A percentile compares a stretch with the other conserved stretches of the same genome.
These are phyloP conservation scores for Crossocerus cetratus DNA, from an alignment of 2,888 invertebrate species.

Conservation along the genomic window DNA sequence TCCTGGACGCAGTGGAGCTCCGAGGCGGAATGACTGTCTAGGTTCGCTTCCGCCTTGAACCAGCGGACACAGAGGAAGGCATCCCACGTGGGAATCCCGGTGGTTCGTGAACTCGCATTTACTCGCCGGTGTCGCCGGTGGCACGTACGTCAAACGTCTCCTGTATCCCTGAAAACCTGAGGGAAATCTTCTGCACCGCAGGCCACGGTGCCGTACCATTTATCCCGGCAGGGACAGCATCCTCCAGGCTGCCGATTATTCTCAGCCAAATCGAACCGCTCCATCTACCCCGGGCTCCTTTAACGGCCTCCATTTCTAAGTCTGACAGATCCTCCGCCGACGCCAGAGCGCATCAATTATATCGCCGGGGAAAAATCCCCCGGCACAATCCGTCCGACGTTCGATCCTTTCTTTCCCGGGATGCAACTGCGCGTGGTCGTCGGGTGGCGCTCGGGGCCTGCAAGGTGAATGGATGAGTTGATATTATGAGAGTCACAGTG, in stretches of 20 bases:
- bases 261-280: conserved; percentile 35
- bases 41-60: conserved; percentile 43
- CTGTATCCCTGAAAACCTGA: conserved; percentile 71
- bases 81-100: conserved; percentile 46
- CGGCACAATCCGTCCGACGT: too few relatives aligned
- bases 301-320: conserved; percentile 15
- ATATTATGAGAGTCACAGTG: too few relatives aligned
- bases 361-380: too few relatives aligned
- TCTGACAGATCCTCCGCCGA: background rate
- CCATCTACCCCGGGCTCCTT: conserved; percentile 2
- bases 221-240: conserved; percentile 62
- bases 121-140: conserved; percentile 29
- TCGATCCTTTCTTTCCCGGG: too few relatives aligned
- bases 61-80: conserved; percentile 22
- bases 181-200: conserved; percentile 72
- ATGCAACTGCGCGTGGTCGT: too few relatives aligned
- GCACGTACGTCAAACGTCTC: conserved; percentile 65
- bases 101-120: conserved; percentile 48
- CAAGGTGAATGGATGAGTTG: too few relatives aligned
- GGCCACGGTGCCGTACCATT: conserved; percentile 70
- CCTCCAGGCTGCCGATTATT: conserved; percentile 36
- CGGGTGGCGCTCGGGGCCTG: too few relatives aligned
- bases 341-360: too few relatives aligned
- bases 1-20: conserved; percentile 40
- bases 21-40: conserved; percentile 39